phyloP scores from a whole-genome alignment of 2,888 invertebrate genomes.

The Biston stratarius region DNA sequence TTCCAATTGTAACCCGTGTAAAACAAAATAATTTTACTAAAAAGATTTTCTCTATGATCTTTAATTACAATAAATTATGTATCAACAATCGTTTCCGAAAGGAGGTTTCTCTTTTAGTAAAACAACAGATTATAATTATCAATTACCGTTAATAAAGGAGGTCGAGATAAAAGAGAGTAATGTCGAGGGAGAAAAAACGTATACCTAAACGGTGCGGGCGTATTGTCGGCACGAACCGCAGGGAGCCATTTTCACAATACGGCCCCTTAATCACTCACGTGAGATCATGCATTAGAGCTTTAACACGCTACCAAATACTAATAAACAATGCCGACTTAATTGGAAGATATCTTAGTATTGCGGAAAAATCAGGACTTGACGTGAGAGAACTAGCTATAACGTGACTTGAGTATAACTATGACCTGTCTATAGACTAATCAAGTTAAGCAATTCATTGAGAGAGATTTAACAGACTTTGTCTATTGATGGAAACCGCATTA shows the following conservation, averaged over 20 bases:
- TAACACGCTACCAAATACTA: constrained; percentile 34
- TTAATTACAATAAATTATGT: constrained; percentile 21
- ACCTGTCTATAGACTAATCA: too few relatives aligned
- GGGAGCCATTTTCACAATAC: constrained; percentile 67
- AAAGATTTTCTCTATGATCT: too few relatives aligned
- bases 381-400: too few relatives aligned
- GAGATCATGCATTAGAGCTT: constrained; percentile 58
- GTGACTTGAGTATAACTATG: too few relatives aligned
- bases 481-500: too few relatives aligned
- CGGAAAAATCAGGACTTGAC: background rate
- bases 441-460: too few relatives aligned
- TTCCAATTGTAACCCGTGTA: too few relatives aligned
- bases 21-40: too few relatives aligned
- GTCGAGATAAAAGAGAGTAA: constrained; percentile 21
- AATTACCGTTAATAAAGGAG: constrained; percentile 37
- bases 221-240: constrained; percentile 55
- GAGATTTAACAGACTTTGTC: too few relatives aligned
- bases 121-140: constrained; percentile 40
- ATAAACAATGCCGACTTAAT: background rate
- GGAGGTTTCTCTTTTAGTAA: constrained; percentile 19
- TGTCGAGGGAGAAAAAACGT: constrained; percentile 35
- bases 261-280: constrained; percentile 70
- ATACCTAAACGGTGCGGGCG: constrained; percentile 42
- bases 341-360: background rate
- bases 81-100: constrained; percentile 24